Conservation (phyloP, 2,888 invertebrate genomes). For the Lacanobia wlatinum region DNA sequence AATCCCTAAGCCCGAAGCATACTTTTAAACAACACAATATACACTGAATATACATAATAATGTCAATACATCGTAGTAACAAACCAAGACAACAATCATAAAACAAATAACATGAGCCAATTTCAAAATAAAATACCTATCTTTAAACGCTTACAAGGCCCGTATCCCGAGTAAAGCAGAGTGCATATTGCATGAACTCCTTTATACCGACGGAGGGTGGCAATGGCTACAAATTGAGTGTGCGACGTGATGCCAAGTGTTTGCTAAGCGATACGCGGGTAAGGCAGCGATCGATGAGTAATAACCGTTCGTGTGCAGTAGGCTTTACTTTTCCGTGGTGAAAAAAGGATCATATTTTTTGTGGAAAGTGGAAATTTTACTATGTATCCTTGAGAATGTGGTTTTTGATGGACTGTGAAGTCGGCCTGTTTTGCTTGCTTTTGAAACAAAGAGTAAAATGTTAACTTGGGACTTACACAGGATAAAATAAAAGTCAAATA, state of each 20-base stretch:
- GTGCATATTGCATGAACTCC: constrained; percentile 70
- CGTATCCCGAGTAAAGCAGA: constrained; percentile 63
- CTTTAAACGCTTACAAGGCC: constrained; percentile 36
- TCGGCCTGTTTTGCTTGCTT: too few relatives aligned
- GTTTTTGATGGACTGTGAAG: background rate
- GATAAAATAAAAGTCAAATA: too few relatives aligned
- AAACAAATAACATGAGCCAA: constrained; percentile 39
- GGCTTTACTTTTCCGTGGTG: constrained; percentile 45
- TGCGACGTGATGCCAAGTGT: constrained; percentile 73
- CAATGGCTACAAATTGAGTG: constrained; percentile 80
- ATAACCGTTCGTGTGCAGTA: constrained; percentile 63
- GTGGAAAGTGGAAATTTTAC: background rate
- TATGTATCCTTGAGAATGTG: background rate
- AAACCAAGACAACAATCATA: background rate
- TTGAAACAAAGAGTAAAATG: too few relatives aligned
- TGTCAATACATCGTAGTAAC: background rate
- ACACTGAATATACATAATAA: background rate
- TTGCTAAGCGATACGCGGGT: constrained; percentile 74
- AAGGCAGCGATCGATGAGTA: constrained; percentile 67
- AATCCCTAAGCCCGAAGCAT: too few relatives aligned
- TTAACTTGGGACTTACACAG: too few relatives aligned
- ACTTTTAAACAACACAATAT: too few relatives aligned
- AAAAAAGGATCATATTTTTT: background rate
- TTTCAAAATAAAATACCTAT: constrained; percentile 50
- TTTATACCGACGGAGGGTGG: constrained; percentile 71